Evolutionary conservation across 2,888 invertebrate genomes (phyloP).

Genomic region (Schizotus pectinicornis): DNA sequence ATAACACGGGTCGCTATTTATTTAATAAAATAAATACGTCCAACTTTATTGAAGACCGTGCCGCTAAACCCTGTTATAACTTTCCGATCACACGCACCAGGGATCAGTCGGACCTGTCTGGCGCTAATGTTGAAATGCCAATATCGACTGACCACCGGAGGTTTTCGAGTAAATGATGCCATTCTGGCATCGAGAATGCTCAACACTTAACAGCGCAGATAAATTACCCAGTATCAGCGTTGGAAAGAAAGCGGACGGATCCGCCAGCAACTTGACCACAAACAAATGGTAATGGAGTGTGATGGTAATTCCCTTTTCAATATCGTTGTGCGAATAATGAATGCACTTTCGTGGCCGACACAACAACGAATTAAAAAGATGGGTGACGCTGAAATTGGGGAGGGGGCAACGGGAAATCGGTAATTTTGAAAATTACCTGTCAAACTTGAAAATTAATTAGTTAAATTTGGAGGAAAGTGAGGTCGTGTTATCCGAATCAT

Average conservation of each 20-base stretch:
- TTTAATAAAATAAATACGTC: too few species aligned
- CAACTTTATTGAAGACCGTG: too few species aligned
- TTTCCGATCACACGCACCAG: constrained; percentile 11
- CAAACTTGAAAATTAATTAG: too few species aligned
- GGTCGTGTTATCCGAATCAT: constrained; percentile 1
- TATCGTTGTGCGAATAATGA: background rate
- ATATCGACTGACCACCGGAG: constrained; percentile 23
- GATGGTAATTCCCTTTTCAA: constrained; percentile 11
- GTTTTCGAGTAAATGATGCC: constrained; percentile 22
- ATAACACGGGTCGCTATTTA: too few species aligned
- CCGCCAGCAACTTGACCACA: constrained; percentile 13
- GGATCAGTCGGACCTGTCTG: constrained; percentile 19
- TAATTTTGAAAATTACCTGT: too few species aligned
- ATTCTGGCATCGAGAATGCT: constrained; percentile 23
- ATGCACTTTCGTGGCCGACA: too few species aligned
- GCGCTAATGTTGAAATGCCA: constrained; percentile 25
- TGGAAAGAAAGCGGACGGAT: constrained; percentile 14
- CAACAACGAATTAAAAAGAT: too few species aligned
- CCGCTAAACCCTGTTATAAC: constrained; percentile 1
- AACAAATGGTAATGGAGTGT: constrained; percentile 17
- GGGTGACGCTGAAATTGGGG: too few species aligned
- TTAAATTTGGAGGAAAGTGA: too few species aligned
- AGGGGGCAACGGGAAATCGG: too few species aligned
- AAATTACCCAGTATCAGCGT: constrained; percentile 25
- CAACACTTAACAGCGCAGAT: constrained; percentile 23